Evolutionary conservation across 1,140 invertebrate genomes (phyloP).

Genomic region (Planococcus citri): DNA sequence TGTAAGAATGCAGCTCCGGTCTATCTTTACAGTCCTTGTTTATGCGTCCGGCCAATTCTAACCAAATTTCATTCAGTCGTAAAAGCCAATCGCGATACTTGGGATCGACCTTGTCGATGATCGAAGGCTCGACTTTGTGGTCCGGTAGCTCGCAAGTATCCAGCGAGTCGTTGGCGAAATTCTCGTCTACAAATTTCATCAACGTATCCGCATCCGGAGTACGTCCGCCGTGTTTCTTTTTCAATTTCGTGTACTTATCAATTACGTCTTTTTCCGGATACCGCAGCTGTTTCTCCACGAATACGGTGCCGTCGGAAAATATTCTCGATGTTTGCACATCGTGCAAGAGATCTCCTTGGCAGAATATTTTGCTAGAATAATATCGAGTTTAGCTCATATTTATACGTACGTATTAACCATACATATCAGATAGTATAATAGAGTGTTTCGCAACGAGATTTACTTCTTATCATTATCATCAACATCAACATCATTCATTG

Average conservation of each 20-base stretch:
- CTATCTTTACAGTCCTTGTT: conserved; percentile 44
- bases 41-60: conserved; percentile 52
- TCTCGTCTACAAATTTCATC: conserved; percentile 35
- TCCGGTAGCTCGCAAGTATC: conserved; percentile 45
- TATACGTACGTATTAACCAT: no score
- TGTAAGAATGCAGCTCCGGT: conserved; percentile 52
- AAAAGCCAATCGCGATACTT: conserved; percentile 44
- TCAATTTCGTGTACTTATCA: conserved; percentile 4
- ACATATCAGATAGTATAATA: no score
- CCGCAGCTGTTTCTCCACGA: neutral
- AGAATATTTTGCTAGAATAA: conserved; percentile 2
- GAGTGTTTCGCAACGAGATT: no score
- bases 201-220: conserved; percentile 30
- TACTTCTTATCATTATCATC: no score
- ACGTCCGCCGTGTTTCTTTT: neutral
- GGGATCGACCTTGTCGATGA: conserved; percentile 49
- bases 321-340: neutral
- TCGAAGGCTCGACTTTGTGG: conserved; percentile 46
- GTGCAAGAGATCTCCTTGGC: neutral
- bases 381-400: neutral
- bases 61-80: conserved; percentile 54
- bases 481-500: no score
- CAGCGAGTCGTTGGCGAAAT: conserved; percentile 32
- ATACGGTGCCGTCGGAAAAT: neutral
- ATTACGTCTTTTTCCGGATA: neutral